Base-by-base conservation (phyloP, 1,140 invertebrate genomes). In the Drosophila pseudoobscura region DNA sequence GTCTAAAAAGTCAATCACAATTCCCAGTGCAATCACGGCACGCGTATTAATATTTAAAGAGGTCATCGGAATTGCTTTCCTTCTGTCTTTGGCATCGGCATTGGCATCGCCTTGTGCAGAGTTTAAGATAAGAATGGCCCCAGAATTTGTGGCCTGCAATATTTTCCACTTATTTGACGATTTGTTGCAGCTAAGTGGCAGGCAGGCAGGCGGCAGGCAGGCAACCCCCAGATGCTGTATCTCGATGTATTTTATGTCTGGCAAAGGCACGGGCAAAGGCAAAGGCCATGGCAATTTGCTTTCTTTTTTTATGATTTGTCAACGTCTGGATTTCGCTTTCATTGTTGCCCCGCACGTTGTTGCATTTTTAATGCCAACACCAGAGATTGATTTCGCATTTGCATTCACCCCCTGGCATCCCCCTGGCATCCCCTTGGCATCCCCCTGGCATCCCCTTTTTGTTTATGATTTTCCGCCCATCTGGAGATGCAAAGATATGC, bases 1-100 rank as follows among this genome's bases (percentile, higher is more conserved):
- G 74, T 88, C 83, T 82, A 87, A 83, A 89, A 88, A 88, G 83
- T 89, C 83, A 88, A 88, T 88, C 83, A 89, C 84, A 89, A 88
- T 88, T 88, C 83, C 83, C 83, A 88, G 75, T 79, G 84, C 83
- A 88, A 88, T 88, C 83, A 88, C 72, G 76, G 87, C 63, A 74
- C 75, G 83, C 79, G 84, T 79, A 88, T 88, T 88, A 88, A 88
- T 88, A 88, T 88, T 88, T 88, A 88, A 88, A 89, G 79, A 89
- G 83, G 79, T 83, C 83, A 88, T 88, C 83, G 83, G 73, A 89
- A 88, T 89, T 89, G 83, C 56, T 83, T 88, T 70, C 11, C 11
- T 71, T 39, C 64, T 69, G 66, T 69, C 62, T 69, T 66, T 66
- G 31, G 31, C 43, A 39, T 29, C 29, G 8, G 17, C 17, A 0